Evolutionary conservation across 2,888 invertebrate species (phyloP).

Genomic region (Ochropleura leucogaster): DNA sequence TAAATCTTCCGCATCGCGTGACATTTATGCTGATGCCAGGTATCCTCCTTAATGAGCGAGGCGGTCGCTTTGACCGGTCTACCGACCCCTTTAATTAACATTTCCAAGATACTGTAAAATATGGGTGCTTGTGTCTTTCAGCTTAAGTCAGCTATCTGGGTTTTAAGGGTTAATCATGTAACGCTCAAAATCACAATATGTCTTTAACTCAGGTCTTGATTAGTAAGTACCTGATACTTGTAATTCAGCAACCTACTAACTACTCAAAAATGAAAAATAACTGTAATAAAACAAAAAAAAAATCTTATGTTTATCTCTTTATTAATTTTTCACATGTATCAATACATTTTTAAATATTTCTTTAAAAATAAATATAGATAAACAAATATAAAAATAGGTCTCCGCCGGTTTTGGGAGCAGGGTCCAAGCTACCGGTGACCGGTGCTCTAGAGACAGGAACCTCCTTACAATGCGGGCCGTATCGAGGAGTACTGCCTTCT

Average conservation of each 20-base stretch:
- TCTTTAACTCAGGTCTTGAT: background rate
- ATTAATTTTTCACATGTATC: too few relatives aligned
- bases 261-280: background rate
- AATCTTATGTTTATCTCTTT: background rate
- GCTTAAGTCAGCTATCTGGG: slow-evolving; percentile 17
- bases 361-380: too few relatives aligned
- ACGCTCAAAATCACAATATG: background rate
- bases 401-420: too few relatives aligned
- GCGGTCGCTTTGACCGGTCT: slow-evolving; percentile 81
- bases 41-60: slow-evolving; percentile 80
- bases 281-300: background rate
- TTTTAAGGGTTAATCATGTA: slow-evolving; percentile 9
- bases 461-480: too few relatives aligned
- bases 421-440: too few relatives aligned
- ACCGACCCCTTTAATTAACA: slow-evolving; percentile 77
- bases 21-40: slow-evolving; percentile 88
- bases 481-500: too few relatives aligned
- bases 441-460: too few relatives aligned
- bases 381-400: too few relatives aligned
- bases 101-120: slow-evolving; percentile 72
- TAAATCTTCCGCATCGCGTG: slow-evolving; percentile 85
- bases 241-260: background rate
- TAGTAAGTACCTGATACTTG: background rate
- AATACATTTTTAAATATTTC: too few relatives aligned
- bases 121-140: slow-evolving; percentile 33